A percentile compares a stretch with the other conserved stretches of the same genome.
These are phyloP conservation scores for Pleuronectes platessa DNA, from an alignment of 2,113 vertebrate genomes.

Conservation along the genomic window DNA sequence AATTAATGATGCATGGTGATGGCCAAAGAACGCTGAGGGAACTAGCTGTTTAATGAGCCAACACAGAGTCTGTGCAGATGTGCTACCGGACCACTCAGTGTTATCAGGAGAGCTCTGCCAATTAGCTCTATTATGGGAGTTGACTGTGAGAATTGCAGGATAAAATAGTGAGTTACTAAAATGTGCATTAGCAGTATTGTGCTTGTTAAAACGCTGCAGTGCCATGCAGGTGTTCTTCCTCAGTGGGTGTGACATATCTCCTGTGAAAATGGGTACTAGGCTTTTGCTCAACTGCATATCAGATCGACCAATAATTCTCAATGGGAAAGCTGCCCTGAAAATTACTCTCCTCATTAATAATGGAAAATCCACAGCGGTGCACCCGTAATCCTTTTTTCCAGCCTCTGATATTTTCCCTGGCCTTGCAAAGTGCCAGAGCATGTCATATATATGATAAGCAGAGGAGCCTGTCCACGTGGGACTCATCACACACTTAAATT, in stretches of 20 bases:
- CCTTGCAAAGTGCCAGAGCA: slow-evolving; percentile 57
- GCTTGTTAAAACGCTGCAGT: slow-evolving; percentile 24
- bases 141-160: slow-evolving; percentile 43
- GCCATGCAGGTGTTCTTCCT: slow-evolving; percentile 2
- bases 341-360: slow-evolving; percentile 67
- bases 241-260: neutral
- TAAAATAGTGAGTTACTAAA: slow-evolving; percentile 40
- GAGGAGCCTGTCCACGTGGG: slow-evolving; percentile 59
- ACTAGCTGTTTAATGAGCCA: slow-evolving; percentile 70
- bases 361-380: slow-evolving; percentile 57
- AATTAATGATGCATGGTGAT: slow-evolving; percentile 73
- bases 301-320: slow-evolving; percentile 58
- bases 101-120: slow-evolving; percentile 64
- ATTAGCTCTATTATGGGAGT: slow-evolving; percentile 58
- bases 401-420: slow-evolving; percentile 39
- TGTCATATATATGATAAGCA: slow-evolving; percentile 81
- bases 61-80: slow-evolving; percentile 65
- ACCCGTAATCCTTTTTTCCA: slow-evolving; percentile 52
- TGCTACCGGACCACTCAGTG: slow-evolving; percentile 51
- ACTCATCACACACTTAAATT: slow-evolving; percentile 77
- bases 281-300: slow-evolving; percentile 49
- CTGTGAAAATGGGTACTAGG: slow-evolving; percentile 31
- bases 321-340: slow-evolving; percentile 42
- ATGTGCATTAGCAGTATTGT: slow-evolving; percentile 31
- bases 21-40: slow-evolving; percentile 64